Conservation (phyloP, 2,888 invertebrate species). For the Pachycephus smyrnensis region DNA sequence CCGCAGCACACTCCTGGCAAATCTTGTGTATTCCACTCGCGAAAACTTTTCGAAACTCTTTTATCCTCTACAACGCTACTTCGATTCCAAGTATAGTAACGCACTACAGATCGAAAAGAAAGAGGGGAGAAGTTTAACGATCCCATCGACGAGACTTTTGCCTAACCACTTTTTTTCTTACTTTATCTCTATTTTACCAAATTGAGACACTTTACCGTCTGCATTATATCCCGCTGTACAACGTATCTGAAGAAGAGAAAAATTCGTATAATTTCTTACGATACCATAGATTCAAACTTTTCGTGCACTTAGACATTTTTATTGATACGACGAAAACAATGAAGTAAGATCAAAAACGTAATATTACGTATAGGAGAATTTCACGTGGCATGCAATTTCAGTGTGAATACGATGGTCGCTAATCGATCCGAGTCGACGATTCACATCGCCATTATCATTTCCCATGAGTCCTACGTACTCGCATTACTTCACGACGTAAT, state of each 20-base stretch:
- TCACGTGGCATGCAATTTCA: background rate
- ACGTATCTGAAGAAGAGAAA: background rate
- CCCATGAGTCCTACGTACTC: conserved; percentile 43
- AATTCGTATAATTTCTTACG: background rate
- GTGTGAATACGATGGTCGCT: background rate
- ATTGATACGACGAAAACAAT: background rate
- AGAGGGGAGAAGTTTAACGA: background rate
- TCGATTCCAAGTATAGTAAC: background rate
- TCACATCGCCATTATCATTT: conserved; percentile 41
- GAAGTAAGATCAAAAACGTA: background rate
- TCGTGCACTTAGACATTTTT: background rate
- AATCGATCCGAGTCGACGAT: background rate
- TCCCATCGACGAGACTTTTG: background rate
- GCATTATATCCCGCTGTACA: background rate
- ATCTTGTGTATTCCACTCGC: background rate
- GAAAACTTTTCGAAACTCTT: background rate
- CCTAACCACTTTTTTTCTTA: background rate
- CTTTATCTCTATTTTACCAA: background rate
- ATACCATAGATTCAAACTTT: background rate
- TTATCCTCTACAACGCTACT: background rate
- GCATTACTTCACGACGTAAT: background rate
- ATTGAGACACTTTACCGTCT: background rate
- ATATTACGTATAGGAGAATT: background rate
- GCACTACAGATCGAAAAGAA: background rate
- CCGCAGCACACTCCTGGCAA: background rate